Evolutionary conservation across 1,140 invertebrate species (phyloP).

Genomic region (Caerostris darwini): DNA sequence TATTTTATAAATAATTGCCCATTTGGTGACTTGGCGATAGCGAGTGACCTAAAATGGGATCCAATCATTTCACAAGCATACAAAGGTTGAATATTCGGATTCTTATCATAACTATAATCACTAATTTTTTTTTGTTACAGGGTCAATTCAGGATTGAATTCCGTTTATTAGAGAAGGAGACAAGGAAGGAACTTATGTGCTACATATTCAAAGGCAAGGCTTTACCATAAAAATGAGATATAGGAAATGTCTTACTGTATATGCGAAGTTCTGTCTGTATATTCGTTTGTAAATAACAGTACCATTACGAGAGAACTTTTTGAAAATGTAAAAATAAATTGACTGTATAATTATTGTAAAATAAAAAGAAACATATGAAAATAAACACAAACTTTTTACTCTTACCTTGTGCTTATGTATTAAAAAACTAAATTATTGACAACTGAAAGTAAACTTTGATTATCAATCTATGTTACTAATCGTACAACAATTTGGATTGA

Average conservation of each 20-base stretch:
- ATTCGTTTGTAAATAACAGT: not conserved
- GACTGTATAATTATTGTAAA: not conserved
- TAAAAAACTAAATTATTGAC: too few species aligned
- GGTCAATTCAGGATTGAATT: not conserved
- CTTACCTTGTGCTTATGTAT: too few species aligned
- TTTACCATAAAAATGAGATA: not conserved
- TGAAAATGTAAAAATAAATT: not conserved
- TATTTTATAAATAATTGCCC: too few species aligned
- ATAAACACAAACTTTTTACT: too few species aligned
- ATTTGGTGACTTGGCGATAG: too few species aligned
- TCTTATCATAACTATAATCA: not conserved
- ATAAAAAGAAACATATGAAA: not conserved
- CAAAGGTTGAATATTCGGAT: too few species aligned
- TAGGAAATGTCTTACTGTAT: not conserved
- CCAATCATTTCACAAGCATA: too few species aligned
- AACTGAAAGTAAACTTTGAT: too few species aligned
- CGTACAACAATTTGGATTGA: too few species aligned
- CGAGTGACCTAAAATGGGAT: too few species aligned
- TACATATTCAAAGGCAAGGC: conserved; percentile 6
- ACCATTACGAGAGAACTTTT: not conserved
- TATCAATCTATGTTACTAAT: too few species aligned
- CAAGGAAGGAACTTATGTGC: not conserved
- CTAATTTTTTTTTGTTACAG: not conserved
- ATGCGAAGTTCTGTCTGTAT: not conserved
- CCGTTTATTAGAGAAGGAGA: not conserved